Percentiles rank a stretch among this genome's conserved stretches.
phyloP scores from a whole-genome alignment of 2,797 vertebrate species.

The Crocodylus rhombifer region DNA sequence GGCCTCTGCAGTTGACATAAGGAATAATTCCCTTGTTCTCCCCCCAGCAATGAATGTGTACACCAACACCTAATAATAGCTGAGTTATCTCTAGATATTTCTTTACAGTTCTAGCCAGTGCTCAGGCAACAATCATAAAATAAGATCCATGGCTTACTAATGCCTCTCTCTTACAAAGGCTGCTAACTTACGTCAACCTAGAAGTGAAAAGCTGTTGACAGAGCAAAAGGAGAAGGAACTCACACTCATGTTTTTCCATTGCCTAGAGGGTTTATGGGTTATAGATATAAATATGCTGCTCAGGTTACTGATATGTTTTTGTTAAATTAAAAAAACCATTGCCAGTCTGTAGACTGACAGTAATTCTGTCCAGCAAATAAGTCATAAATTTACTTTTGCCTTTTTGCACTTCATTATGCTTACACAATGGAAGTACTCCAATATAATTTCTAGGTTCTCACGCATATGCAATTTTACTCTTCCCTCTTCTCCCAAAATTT shows the following conservation, averaged over 20 bases:
- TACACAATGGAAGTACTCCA: not conserved
- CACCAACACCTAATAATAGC: not conserved
- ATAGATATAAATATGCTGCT: not conserved
- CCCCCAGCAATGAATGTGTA: not conserved
- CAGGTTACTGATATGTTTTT: not conserved
- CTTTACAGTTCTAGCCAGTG: not conserved
- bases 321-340: slow-evolving; percentile 1
- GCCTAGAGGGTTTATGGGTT: not conserved
- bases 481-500: not conserved
- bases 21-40: not conserved
- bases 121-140: not conserved
- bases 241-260: slow-evolving; percentile 4
- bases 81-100: not conserved
- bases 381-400: not conserved
- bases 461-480: not conserved
- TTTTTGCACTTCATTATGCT: not conserved
- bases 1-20: not conserved
- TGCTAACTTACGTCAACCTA: not conserved
- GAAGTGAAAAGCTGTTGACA: not conserved
- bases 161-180: not conserved
- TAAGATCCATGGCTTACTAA: not conserved
- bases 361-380: slow-evolving; percentile 1
- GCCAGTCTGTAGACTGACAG: not conserved
- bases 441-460: not conserved
- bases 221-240: not conserved